These are phyloP conservation scores for Pogonocichla stellata DNA, from an alignment of 2,113 vertebrate genomes.

Conservation along the genomic window DNA sequence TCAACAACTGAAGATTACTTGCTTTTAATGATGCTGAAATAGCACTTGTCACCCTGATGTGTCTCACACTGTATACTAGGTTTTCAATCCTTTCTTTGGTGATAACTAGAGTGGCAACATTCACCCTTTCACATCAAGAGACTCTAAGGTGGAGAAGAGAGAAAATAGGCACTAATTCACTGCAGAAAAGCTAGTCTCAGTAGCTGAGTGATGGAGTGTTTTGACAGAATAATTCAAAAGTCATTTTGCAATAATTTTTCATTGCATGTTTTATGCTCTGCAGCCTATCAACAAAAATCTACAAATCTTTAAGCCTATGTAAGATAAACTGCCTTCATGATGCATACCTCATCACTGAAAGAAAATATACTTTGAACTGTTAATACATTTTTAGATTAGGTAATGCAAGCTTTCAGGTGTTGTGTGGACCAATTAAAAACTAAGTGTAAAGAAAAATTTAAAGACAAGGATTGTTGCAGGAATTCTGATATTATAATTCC, in stretches of 20 bases:
- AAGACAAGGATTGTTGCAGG: not conserved
- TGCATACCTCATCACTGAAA: not conserved
- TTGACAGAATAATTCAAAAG: constrained; percentile 25
- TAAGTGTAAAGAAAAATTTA: not conserved
- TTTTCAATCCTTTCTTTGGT: not conserved
- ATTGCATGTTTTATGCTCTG: constrained; percentile 34
- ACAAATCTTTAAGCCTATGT: constrained; percentile 32
- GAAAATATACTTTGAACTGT: constrained; percentile 7
- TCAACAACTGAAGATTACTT: not conserved
- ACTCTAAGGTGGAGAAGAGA: not conserved
- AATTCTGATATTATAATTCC: not conserved
- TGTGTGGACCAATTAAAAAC: constrained; percentile 32
- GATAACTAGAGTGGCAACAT: not conserved
- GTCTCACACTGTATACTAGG: not conserved
- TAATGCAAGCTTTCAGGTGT: not conserved
- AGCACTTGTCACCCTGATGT: not conserved
- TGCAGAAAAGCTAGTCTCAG: not conserved
- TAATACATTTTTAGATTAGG: constrained; percentile 39
- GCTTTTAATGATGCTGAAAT: not conserved
- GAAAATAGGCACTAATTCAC: not conserved
- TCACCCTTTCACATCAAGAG: not conserved
- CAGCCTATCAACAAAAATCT: constrained; percentile 1
- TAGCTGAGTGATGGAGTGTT: not conserved
- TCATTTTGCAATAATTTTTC: not conserved
- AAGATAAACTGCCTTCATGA: constrained; percentile 47